Evolutionary conservation across 2,797 vertebrate species (phyloP).

Genomic region (Coreius guichenoti): DNA sequence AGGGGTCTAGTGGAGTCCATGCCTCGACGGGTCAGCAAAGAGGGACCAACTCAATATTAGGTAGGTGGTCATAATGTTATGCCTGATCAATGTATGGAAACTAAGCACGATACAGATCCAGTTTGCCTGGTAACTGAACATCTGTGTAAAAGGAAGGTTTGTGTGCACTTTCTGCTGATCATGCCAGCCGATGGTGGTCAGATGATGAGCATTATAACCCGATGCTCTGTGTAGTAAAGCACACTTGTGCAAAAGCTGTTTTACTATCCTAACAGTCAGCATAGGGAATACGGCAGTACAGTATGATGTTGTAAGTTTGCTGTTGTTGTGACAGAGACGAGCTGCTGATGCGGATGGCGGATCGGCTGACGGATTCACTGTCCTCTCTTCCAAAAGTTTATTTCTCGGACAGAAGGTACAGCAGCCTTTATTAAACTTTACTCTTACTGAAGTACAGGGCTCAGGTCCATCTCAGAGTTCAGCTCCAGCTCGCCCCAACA

Average conservation of each 20-base stretch:
- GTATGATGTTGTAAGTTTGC: background rate
- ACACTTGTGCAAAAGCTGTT: too few species aligned
- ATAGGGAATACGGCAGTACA: too few species aligned
- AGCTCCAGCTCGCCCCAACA: background rate
- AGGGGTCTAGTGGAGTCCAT: too few species aligned
- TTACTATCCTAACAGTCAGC: too few species aligned
- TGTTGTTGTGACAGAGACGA: constrained; percentile 84
- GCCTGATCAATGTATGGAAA: background rate
- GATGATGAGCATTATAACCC: too few species aligned
- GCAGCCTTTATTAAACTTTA: background rate
- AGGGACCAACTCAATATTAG: too few species aligned
- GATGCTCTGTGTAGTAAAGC: too few species aligned
- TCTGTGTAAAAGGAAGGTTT: background rate
- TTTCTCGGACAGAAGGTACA: constrained; percentile 98
- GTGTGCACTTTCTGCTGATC: background rate
- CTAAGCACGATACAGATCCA: background rate
- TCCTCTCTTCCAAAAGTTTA: constrained; percentile 97
- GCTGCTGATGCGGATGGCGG: constrained; percentile 93
- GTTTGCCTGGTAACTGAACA: background rate
- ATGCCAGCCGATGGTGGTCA: background rate
- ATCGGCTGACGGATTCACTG: constrained; percentile 90
- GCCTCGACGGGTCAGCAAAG: too few species aligned
- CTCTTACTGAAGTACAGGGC: background rate
- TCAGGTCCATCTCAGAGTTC: background rate
- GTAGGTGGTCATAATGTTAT: too few species aligned